phyloP scores from a whole-genome alignment of 1,140 invertebrate genomes.

The Globodera rostochiensis region DNA sequence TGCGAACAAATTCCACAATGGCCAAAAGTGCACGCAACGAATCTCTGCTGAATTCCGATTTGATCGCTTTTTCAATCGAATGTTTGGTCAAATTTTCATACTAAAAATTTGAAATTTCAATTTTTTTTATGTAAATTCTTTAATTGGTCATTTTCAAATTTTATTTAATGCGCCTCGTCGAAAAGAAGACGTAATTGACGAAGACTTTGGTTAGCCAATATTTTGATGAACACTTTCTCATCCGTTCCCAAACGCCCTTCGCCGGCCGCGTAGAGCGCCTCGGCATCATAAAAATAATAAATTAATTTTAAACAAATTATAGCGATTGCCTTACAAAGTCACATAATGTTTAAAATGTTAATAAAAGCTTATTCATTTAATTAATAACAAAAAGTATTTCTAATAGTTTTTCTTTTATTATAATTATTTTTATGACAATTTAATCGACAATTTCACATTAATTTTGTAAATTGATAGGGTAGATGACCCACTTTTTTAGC shows the following conservation, averaged over 20 bases:
- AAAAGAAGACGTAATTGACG: conserved; percentile 77
- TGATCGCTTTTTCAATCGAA: conserved; percentile 82
- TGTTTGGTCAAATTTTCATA: conserved; percentile 73
- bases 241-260: conserved; percentile 70
- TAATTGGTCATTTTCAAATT: not conserved
- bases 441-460: too few relatives aligned
- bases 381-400: too few relatives aligned
- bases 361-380: too few relatives aligned
- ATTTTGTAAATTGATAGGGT: too few relatives aligned
- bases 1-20: conserved; percentile 28
- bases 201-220: conserved; percentile 62
- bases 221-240: conserved; percentile 66
- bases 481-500: conserved; percentile 38
- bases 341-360: too few relatives aligned
- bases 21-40: conserved; percentile 81
- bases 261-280: conserved; percentile 67
- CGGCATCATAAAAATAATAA: conserved; percentile 65
- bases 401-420: too few relatives aligned
- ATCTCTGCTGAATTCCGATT: conserved; percentile 83
- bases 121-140: not conserved
- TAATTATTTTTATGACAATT: too few relatives aligned
- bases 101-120: not conserved
- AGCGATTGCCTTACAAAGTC: too few relatives aligned
- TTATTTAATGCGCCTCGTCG: conserved; percentile 67
- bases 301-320: too few relatives aligned